phyloP scores from a whole-genome alignment of 2,888 invertebrate genomes.

The Busseola fusca region DNA sequence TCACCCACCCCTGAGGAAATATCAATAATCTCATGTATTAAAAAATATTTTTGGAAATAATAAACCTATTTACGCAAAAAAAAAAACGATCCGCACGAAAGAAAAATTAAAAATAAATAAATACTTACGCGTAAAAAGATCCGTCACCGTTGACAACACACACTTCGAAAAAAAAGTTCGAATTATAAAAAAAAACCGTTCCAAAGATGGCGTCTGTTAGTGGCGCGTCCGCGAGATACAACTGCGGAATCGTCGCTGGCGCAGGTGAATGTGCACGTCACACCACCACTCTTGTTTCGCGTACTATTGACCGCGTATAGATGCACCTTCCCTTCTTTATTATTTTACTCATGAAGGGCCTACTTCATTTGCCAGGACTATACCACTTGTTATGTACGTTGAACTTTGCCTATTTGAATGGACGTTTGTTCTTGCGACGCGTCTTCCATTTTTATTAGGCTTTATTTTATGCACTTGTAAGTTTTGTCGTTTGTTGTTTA shows the following conservation, averaged over 20 bases:
- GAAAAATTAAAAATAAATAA: conserved; percentile 40
- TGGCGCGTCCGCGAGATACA: conserved; percentile 73
- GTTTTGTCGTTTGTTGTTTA: conserved; percentile 42
- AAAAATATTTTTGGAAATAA: no score
- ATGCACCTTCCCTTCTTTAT: conserved; percentile 71
- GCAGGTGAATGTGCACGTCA: conserved; percentile 86
- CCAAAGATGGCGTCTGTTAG: conserved; percentile 68
- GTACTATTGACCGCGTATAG: conserved; percentile 71
- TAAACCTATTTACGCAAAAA: neutral
- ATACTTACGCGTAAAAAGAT: conserved; percentile 64
- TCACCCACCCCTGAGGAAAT: no score
- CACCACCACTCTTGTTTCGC: conserved; percentile 84
- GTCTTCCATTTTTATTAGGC: conserved; percentile 75
- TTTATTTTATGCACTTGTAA: conserved; percentile 58
- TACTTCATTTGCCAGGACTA: conserved; percentile 77
- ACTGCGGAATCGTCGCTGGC: conserved; percentile 81
- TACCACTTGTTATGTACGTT: conserved; percentile 80
- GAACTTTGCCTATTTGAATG: conserved; percentile 85
- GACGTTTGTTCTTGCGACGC: conserved; percentile 75
- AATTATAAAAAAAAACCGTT: conserved; percentile 64
- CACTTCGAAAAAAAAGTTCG: conserved; percentile 69
- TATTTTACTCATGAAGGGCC: conserved; percentile 66
- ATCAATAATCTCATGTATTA: no score
- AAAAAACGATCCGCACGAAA: neutral
- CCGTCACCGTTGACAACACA: conserved; percentile 75